Percentiles rank a stretch among this genome's conserved stretches.
phyloP scores from a whole-genome alignment of 2,888 invertebrate species.

The Lochmaea crataegi region DNA sequence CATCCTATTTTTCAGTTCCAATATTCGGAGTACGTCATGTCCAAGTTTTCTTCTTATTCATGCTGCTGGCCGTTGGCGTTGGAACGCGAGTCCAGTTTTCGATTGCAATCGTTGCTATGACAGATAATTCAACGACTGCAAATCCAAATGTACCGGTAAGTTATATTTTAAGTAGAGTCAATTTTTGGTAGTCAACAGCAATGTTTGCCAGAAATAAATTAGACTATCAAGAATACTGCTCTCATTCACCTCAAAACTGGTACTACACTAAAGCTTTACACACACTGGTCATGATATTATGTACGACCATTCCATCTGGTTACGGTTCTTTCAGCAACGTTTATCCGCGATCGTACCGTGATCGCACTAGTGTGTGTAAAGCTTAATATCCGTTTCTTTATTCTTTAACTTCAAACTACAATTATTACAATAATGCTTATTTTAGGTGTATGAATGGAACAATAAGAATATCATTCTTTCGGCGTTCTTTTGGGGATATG shows the following conservation, averaged over 20 bases:
- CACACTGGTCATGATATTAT: too few species aligned
- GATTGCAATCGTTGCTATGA: conserved; percentile 80
- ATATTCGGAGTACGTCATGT: conserved; percentile 70
- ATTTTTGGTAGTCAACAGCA: too few species aligned
- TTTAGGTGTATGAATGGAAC: conserved; percentile 60
- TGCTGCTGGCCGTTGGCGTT: conserved; percentile 71
- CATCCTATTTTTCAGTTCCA: neutral
- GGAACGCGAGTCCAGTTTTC: conserved; percentile 74
- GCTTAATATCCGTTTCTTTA: too few species aligned
- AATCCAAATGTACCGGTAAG: conserved; percentile 65
- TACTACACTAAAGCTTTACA: too few species aligned
- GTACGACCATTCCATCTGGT: too few species aligned
- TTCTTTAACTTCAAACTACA: neutral
- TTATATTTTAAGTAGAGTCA: neutral
- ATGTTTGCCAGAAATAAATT: too few species aligned
- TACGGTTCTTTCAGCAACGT: too few species aligned
- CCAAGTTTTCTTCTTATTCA: conserved; percentile 71
- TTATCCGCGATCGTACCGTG: too few species aligned
- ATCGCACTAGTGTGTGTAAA: too few species aligned
- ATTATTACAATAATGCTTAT: too few species aligned
- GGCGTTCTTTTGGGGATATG: conserved; percentile 86
- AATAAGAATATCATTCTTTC: conserved; percentile 71
- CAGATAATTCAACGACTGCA: conserved; percentile 64
- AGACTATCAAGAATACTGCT: too few species aligned
- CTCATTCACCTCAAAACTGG: neutral